Base-by-base conservation (phyloP, 2,113 vertebrate species). In the Pterocles gutturalis region DNA sequence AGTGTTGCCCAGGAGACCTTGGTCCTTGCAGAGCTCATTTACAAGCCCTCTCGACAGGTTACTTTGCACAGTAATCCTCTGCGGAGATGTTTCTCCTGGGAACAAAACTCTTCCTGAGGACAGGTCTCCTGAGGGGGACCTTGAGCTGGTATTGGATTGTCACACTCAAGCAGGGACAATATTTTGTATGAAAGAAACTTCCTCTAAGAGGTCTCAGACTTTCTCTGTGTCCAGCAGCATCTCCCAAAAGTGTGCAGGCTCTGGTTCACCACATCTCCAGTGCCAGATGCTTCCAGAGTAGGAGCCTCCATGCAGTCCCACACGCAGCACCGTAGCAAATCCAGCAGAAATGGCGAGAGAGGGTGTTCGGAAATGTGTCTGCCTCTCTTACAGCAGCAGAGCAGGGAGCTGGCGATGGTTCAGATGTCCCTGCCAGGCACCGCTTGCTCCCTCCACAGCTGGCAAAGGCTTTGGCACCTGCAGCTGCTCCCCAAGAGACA, bases 21-120 rank as follows among this genome's bases (percentile, higher is more conserved):
- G 34, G 45, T 76, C 46, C 69, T 85, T 71, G 38, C 60, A 87
- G 84, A 89, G 43, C 69, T 96, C 78, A 69, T 95, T 96, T 96
- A 41, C 57, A 84, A 95, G 60, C 36, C 36, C 77, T 89, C 69
- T 18, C 5, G 22, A 38, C 34, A 87, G 24, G 73, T 45, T 93
- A 25, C 53, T 57, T 83, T 57, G 57, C 65, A 53, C 20, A 81
- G 6, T 13, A 87, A 89, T 60, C 61, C 84, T 76, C 87, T 85
- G 61, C 31, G 76, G 93, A 76, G 70, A 25, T 75, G 21, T 51
- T 38, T 87, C 87, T 67, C 66, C 55, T 67, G 81, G 58, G 84
- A 79, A 14, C 29, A 87, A 57, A 89, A 79, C 65, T 61, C 22
- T 60, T 94, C 53, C 61, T 15, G 28, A 89, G 61, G 33, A 87